Base-by-base conservation (phyloP, 2,888 invertebrate species). In the Ypsolopha scabrella region DNA sequence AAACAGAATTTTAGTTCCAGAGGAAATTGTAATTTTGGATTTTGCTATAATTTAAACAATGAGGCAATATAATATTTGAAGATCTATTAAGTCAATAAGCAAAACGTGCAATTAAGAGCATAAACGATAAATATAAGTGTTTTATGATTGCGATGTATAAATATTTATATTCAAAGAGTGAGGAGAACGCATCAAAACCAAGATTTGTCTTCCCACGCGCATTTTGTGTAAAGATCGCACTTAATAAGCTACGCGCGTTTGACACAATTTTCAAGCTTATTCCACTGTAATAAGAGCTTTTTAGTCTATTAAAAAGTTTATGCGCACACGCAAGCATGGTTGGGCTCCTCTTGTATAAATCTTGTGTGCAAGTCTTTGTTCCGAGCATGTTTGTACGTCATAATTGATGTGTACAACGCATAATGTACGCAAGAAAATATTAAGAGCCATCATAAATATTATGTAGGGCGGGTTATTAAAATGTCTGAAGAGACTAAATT, bases 401-500 rank as follows among this genome's bases (percentile, higher is more conserved):
- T 47, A 47, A 47, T 47, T 47, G 38, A 47, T 47, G 47, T 36
- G 36, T 47, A 37, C 47, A 47, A 13, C 47, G 36, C 14, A 47
- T 47, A 37, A 14, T 47, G 47, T 47, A 45, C 46, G 11, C 47
- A 36, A 13, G 36, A 35, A 10, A 14, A 11, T 8, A 37, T 47
- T 37, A 47, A 37, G 47, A 1, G 3, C n/a, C 47, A 14, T 11
- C 11, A 47, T 47, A 47, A 47, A 47, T 47, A 47, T 47, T 47
- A 11, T 37, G 47, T 13, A 33, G 47, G 13, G 47, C 37, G 37
- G 37, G 10, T 8, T 36, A 35, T 43, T 13, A 43, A 43, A 24
- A 24, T 24, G 24, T 24, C 24, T 4, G 24, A 24, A 24, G 24
- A 24, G 24, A 24, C 4, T 24, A 24, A 24, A 24, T 2, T 24